phyloP scores from a whole-genome alignment of 2,113 vertebrate genomes.

The Grallaria varia region DNA sequence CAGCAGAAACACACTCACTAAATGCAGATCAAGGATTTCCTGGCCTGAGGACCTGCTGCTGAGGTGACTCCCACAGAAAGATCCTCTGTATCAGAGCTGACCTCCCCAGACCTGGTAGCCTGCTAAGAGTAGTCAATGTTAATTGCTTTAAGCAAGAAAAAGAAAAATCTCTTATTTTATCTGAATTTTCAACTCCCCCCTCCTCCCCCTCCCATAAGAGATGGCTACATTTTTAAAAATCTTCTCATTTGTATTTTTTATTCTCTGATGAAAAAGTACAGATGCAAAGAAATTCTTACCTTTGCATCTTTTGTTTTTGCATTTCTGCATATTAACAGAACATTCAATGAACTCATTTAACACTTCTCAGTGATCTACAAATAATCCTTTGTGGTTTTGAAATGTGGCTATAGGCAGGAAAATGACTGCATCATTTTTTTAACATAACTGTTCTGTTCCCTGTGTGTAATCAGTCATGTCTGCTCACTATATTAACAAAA shows the following conservation, averaged over 20 bases:
- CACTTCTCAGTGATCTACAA: constrained; percentile 64
- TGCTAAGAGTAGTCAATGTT: neutral
- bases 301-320: constrained; percentile 43
- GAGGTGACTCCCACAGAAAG: neutral
- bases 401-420: constrained; percentile 51
- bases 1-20: neutral
- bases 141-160: neutral
- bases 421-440: constrained; percentile 45
- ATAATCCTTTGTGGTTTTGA: constrained; percentile 64
- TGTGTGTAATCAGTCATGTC: constrained; percentile 49
- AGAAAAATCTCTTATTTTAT: neutral
- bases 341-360: constrained; percentile 67
- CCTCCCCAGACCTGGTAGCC: neutral
- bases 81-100: neutral
- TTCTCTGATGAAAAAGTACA: constrained; percentile 34
- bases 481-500: constrained; percentile 59
- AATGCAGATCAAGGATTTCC: neutral
- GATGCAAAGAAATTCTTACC: constrained; percentile 25
- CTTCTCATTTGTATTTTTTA: constrained; percentile 19
- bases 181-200: neutral
- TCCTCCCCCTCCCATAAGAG: neutral
- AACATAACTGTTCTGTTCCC: constrained; percentile 43
- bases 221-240: neutral
- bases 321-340: constrained; percentile 50
- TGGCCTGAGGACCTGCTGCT: neutral